A percentile compares a stretch with the other conserved stretches of the same genome.
phyloP scores from a whole-genome alignment of 1,140 invertebrate genomes.

The Holcopasites calliopsidis region DNA sequence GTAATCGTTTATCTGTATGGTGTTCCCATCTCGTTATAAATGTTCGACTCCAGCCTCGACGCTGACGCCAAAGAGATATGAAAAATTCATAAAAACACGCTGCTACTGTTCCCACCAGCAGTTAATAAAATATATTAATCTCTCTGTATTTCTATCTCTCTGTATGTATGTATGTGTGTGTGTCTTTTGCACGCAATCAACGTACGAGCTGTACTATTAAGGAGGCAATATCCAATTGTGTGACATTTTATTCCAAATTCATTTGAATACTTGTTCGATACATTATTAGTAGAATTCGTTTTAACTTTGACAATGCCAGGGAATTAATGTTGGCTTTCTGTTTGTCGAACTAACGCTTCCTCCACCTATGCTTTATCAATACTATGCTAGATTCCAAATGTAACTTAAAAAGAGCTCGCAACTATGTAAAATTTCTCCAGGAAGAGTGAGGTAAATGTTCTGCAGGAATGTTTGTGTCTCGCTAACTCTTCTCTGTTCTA shows the following conservation, averaged over 20 bases:
- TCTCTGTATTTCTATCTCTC: neutral
- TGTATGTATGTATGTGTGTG: neutral
- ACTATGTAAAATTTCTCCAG: too few species aligned
- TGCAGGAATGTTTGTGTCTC: too few species aligned
- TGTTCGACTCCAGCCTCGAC: conserved; percentile 22
- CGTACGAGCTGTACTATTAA: neutral
- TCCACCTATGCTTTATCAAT: neutral
- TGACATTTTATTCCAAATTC: neutral
- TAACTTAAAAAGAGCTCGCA: neutral
- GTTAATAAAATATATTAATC: neutral
- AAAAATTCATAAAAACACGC: conserved; percentile 20
- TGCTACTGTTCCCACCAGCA: neutral
- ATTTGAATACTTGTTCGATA: too few species aligned
- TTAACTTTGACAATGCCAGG: too few species aligned
- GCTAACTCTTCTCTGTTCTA: too few species aligned
- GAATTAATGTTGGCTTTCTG: too few species aligned
- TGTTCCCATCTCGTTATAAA: conserved; percentile 8
- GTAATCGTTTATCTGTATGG: conserved; percentile 23
- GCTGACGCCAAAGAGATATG: conserved; percentile 15
- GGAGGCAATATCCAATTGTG: neutral
- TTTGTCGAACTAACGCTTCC: neutral
- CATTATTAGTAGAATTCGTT: too few species aligned
- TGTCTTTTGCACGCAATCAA: conserved; percentile 11
- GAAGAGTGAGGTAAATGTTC: too few species aligned
- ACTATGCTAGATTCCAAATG: neutral